Percentiles rank a stretch among this genome's conserved stretches.
Conservation (phyloP, 2,113 vertebrate genomes). For the Entomyzon cyanotis region DNA sequence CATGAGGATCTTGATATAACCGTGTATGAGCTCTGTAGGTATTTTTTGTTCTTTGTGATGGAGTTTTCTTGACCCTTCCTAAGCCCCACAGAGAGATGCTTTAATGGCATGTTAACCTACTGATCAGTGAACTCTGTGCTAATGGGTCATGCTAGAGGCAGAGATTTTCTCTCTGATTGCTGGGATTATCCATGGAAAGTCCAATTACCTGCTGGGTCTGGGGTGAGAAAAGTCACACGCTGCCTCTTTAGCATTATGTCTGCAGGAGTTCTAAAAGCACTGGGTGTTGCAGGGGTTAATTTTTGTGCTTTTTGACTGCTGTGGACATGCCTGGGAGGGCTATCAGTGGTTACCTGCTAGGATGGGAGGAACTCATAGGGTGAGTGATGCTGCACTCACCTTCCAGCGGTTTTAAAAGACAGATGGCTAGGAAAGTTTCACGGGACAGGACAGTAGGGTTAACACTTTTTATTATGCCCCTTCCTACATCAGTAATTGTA, state of each 20-base stretch:
- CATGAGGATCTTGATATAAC: not conserved
- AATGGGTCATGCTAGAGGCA: constrained; percentile 26
- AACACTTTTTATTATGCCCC: not conserved
- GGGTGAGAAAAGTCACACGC: constrained; percentile 26
- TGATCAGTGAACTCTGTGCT: constrained; percentile 55
- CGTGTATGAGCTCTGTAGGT: not conserved
- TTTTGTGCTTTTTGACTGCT: not conserved
- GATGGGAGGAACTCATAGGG: not conserved
- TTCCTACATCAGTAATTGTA: not conserved
- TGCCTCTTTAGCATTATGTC: not conserved
- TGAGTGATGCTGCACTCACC: not conserved
- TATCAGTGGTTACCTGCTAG: not conserved
- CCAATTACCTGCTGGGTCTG: constrained; percentile 30
- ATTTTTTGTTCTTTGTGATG: constrained; percentile 6
- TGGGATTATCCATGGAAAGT: constrained; percentile 54
- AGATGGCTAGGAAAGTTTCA: not conserved
- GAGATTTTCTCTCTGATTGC: constrained; percentile 53
- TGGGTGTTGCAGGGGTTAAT: not conserved
- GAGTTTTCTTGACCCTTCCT: constrained; percentile 47
- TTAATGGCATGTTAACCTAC: constrained; percentile 26
- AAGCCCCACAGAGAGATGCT: constrained; percentile 18
- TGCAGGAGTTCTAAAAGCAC: not conserved
- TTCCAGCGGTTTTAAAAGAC: not conserved
- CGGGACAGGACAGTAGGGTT: not conserved
- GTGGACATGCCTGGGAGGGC: not conserved